phyloP scores from a whole-genome alignment of 2,888 invertebrate genomes.

The Pyrocoelia pectoralis region DNA sequence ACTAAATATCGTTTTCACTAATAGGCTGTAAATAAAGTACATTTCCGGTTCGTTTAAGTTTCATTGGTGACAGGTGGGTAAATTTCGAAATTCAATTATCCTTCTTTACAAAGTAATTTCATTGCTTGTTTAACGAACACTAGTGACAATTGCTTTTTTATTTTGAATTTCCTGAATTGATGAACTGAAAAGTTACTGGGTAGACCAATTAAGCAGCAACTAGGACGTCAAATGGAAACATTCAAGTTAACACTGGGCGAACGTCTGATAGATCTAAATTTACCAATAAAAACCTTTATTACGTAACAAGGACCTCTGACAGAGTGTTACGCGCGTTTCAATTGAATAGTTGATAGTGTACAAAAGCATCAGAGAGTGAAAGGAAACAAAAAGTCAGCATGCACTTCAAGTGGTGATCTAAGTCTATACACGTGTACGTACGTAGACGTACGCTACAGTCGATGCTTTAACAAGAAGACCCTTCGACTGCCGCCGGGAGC shows the following conservation, averaged over 20 bases:
- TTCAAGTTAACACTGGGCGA: no score
- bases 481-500: constrained; percentile 43
- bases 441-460: constrained; percentile 47
- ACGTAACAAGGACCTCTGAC: constrained; percentile 7
- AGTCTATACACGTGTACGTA: constrained; percentile 54
- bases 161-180: no score
- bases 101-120: no score
- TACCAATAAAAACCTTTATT: background rate
- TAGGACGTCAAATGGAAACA: no score
- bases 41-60: background rate
- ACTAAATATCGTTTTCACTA: background rate
- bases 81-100: background rate
- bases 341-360: constrained; percentile 7
- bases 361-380: constrained; percentile 23
- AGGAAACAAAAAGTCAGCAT: constrained; percentile 45
- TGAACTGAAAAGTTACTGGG: no score
- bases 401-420: constrained; percentile 46
- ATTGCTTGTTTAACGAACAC: no score
- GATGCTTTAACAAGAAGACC: constrained; percentile 53
- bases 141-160: no score
- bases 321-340: background rate
- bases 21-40: background rate
- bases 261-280: no score
- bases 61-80: background rate
- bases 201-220: no score